Conservation (phyloP, 2,113 vertebrate genomes). For the Cheilinus undulatus region DNA sequence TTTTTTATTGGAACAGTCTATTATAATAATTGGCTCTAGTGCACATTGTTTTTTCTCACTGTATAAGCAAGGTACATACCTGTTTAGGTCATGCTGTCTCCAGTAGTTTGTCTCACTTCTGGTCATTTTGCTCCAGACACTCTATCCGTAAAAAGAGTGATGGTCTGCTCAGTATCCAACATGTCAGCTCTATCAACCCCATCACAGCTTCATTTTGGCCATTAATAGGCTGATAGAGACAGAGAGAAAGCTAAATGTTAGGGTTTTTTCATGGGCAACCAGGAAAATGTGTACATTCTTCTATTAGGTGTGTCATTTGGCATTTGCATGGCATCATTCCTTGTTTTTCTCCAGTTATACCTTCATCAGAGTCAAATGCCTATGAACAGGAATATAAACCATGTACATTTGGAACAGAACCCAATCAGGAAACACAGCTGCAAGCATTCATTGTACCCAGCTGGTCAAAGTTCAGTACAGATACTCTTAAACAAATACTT, state of each 20-base stretch:
- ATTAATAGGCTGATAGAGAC: conserved; percentile 52
- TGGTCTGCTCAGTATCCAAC: conserved; percentile 77
- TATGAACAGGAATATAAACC: conserved; percentile 33
- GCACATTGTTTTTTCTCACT: neutral
- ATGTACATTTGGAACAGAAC: conserved; percentile 39
- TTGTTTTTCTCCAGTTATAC: conserved; percentile 25
- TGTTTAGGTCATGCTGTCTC: conserved; percentile 85
- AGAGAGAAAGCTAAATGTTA: conserved; percentile 9
- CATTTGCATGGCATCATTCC: conserved; percentile 12
- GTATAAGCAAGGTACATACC: conserved; percentile 76
- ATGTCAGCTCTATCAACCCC: conserved; percentile 48
- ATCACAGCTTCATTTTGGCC: conserved; percentile 36
- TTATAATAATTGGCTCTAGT: neutral
- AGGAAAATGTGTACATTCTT: neutral
- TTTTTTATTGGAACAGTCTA: neutral
- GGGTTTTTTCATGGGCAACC: neutral
- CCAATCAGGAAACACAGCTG: conserved; percentile 27
- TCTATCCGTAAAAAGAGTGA: conserved; percentile 75
- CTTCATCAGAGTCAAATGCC: conserved; percentile 30
- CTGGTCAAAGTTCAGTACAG: conserved; percentile 14
- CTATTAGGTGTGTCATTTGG: conserved; percentile 11
- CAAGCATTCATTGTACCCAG: neutral
- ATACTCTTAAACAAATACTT: conserved; percentile 6
- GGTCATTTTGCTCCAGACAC: conserved; percentile 80
- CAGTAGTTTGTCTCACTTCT: conserved; percentile 87